Base-by-base conservation (phyloP, 2,797 vertebrate species). In the Megalops cyprinoides region DNA sequence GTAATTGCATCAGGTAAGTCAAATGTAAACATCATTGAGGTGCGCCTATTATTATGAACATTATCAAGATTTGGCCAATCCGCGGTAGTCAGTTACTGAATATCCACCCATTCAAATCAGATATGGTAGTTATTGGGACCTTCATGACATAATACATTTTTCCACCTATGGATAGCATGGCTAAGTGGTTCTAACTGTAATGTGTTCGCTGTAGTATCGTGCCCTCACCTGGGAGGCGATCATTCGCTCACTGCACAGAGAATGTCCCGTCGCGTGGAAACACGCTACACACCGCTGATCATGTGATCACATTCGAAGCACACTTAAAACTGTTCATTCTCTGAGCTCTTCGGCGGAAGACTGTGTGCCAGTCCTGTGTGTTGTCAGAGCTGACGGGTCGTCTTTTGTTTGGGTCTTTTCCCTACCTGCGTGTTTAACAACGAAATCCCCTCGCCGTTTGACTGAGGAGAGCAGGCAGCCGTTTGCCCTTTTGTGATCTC, bases 1-100 rank as follows among this genome's bases (percentile, higher is more conserved):
- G 81, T 81, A 85, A 89, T 89, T 85, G 48, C 82, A 82, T 87
- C 87, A 84, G 82, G 83, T 89, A 90, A 87, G 88, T 86, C 87
- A 88, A 75, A 89, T 77, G 84, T 77, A 85, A 87, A 85, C 80
- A 86, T 65, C 55, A 69, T 74, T 78, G 77, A 87, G 51, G 60
- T 18, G 25, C 10, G 14, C 31, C 91, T 90, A n/a, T n/a, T n/a
- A n/a, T n/a, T n/a, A n/a, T n/a, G n/a, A n/a, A n/a, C n/a, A n/a
- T n/a, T n/a, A n/a, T n/a, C n/a, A n/a, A n/a, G n/a, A n/a, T n/a
- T n/a, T n/a, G n/a, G n/a, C n/a, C n/a, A n/a, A n/a, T n/a, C n/a
- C n/a, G n/a, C n/a, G n/a, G n/a, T n/a, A n/a, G n/a, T n/a, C n/a
- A n/a, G n/a, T n/a, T n/a, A n/a, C n/a, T n/a, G n/a, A n/a, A n/a